Base-by-base conservation (phyloP, 2,888 invertebrate species). In the Torymus texanus region DNA sequence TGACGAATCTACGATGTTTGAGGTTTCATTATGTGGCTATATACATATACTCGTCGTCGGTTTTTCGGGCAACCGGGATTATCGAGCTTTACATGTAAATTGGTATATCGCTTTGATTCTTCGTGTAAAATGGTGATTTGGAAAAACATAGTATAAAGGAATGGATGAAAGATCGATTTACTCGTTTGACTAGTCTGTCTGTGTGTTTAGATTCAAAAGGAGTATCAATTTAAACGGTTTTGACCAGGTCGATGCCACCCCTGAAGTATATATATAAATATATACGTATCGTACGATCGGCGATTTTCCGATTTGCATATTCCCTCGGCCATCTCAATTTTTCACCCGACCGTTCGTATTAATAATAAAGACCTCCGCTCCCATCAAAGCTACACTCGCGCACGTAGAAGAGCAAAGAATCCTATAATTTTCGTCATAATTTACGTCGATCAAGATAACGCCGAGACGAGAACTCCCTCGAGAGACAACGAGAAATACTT, bases 341-440 rank as follows among this genome's bases (percentile, higher is more conserved):
- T 59, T 75, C 75, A 75, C 24, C 29, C 59, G 12, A 18, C 21
- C 0, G 10, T 4, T 14, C 62, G 53, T 72, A 72, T 72, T 72
- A 72, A 72, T 63, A 72, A 72, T 24, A 29, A 55, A 72, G 63
- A 41, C 41, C 41, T 41, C 41, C 41, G 41, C 4, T 1, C 8
- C 41, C 41, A 41, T 41, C 41, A 41, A 41, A 41, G 41, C 41
- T 21, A 21, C 41, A 41, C 41, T 41, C 5, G 41, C 13, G 58
- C 83, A 85, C 85, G 86, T 87, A 88, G 86, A 86, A 86, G 88
- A 85, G 85, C 85, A 87, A 86, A 88, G 86, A 86, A 85, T 84
- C 85, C 84, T 86, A 85, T 84, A 85, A 86, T 78, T 78, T 74
- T 63, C 73, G 55, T 73, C 72, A 67, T 78, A 78, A 78, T 86